Base-by-base conservation (phyloP, 1,140 invertebrate genomes). In the Cryptotermes secundus region DNA sequence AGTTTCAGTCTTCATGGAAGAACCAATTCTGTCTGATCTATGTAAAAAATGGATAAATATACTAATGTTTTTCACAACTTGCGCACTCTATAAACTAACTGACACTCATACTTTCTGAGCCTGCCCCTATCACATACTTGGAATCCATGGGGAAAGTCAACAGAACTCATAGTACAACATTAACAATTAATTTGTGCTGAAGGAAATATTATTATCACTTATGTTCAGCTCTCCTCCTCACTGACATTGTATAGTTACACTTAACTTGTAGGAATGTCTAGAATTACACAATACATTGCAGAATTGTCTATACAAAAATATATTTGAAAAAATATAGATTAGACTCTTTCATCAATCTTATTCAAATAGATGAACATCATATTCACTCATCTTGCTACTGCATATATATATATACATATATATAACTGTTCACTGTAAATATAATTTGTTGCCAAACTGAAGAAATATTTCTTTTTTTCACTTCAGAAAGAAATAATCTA, bases 291-390 rank as follows among this genome's bases (percentile, higher is more conserved):
- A 72, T 6, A 72, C 26, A n/a, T 14, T 72, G 59, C 59, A 72
- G 59, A n/a, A 72, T 72, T 31, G 31, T 72, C 9, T 12, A 72
- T 72, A 72, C 59, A 72, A 72, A 72, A 72, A 72, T 72, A 72
- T 72, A 72, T 72, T 72, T 72, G 59, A 72, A 72, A 38, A 72
- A 72, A 72, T 72, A 72, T 72, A 72, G 59, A 72, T 72, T 72
- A 72, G 26, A 72, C 26, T 72, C 59, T 59, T 59, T 72, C 59
- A 10, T 72, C 59, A 72, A 31, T 72, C 59, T 72, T 72, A 72
- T 72, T 72, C 59, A 72, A n/a, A n/a, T 31, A 72, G 59, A 72
- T 10, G n/a, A 72, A 72, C 26, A 72, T 49, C 45, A 49, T n/a
- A 31, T n/a, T 26, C 7, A 59, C 24, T 59, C 53, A 59, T 9